Percentiles rank a stretch among this genome's conserved stretches.
Conservation (phyloP, 2,797 vertebrate genomes). For the Chelidonichthys spinosus region DNA sequence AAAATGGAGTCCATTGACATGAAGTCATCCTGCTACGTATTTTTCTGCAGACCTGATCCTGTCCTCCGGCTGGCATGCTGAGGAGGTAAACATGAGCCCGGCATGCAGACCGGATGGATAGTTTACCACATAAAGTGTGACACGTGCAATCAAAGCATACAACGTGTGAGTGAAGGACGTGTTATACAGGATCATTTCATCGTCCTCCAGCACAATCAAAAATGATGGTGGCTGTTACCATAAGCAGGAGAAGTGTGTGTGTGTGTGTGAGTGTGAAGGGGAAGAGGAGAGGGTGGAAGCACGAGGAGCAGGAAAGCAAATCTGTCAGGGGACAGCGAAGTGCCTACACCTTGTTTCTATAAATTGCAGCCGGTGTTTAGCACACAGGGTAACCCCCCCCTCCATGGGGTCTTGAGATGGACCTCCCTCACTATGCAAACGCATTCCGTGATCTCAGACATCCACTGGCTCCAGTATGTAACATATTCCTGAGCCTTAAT, state of each 20-base stretch:
- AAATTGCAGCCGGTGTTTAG: slow-evolving; percentile 83
- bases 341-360: slow-evolving; percentile 81
- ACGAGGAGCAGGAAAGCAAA: slow-evolving; percentile 67
- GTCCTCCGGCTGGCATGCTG: slow-evolving; percentile 26
- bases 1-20: neutral
- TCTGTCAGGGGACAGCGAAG: slow-evolving; percentile 73
- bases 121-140: slow-evolving; percentile 30
- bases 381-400: slow-evolving; percentile 75
- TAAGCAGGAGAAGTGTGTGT: neutral
- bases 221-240: slow-evolving; percentile 29
- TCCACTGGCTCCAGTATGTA: neutral
- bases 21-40: neutral
- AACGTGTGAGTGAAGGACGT: neutral
- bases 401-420: slow-evolving; percentile 67
- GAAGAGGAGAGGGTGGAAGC: slow-evolving; percentile 18
- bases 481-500: slow-evolving; percentile 3
- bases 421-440: slow-evolving; percentile 65
- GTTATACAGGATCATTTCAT: neutral
- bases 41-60: slow-evolving; percentile 3
- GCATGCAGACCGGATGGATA: slow-evolving; percentile 31
- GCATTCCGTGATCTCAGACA: slow-evolving; percentile 27
- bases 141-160: slow-evolving; percentile 18
- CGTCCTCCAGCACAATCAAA: slow-evolving; percentile 2
- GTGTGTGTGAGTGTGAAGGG: neutral
- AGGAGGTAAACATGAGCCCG: slow-evolving; percentile 58